These are phyloP conservation scores for Teleogryllus occipitalis DNA, from an alignment of 1,140 invertebrate species.

Conservation along the genomic window DNA sequence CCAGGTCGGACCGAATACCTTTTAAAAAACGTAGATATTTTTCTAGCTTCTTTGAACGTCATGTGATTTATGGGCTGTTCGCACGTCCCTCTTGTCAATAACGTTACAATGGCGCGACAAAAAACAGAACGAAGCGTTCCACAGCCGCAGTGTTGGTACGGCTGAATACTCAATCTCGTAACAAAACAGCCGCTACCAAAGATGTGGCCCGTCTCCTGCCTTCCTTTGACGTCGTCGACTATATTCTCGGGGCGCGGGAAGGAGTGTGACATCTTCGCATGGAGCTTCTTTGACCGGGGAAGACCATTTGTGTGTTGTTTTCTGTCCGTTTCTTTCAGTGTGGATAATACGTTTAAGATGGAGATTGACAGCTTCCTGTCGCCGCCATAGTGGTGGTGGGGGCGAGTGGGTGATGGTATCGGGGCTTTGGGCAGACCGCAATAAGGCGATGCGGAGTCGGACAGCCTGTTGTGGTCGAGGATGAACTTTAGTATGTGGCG, in stretches of 20 bases:
- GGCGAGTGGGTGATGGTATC: not conserved
- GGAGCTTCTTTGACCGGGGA: not conserved
- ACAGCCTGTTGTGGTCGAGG: too few relatives aligned
- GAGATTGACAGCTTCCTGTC: not conserved
- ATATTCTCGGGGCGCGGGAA: not conserved
- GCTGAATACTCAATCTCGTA: not conserved
- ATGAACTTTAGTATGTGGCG: too few relatives aligned
- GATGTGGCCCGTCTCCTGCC: not conserved
- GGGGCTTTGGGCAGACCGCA: not conserved
- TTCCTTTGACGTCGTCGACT: not conserved
- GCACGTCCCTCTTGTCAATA: not conserved
- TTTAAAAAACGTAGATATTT: not conserved
- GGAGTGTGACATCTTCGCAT: not conserved
- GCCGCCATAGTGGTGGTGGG: not conserved
- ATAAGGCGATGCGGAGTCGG: too few relatives aligned
- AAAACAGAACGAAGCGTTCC: not conserved
- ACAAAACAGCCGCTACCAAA: not conserved
- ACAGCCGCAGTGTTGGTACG: not conserved
- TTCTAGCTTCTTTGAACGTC: not conserved
- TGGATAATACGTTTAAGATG: conserved; percentile 1
- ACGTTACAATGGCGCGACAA: not conserved
- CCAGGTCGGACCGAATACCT: not conserved
- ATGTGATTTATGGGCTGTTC: not conserved
- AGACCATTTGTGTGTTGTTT: not conserved
- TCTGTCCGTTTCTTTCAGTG: not conserved